phyloP scores from a whole-genome alignment of 2,797 vertebrate genomes.

The Molossus molossus region DNA sequence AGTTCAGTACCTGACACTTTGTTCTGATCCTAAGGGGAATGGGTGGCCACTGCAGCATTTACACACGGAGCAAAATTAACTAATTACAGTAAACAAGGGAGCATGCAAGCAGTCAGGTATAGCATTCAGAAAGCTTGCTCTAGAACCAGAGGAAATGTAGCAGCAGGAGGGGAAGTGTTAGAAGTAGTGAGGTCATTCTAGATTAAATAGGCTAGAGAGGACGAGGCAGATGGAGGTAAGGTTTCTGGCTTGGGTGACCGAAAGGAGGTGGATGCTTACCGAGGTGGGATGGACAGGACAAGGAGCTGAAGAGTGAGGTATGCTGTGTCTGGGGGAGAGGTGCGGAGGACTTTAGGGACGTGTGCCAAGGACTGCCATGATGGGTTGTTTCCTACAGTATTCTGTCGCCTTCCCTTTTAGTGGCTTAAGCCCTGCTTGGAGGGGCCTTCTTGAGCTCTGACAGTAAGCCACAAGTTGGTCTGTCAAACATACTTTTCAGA shows the following conservation, averaged over 20 bases:
- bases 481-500: slow-evolving; percentile 15
- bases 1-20: slow-evolving; percentile 8
- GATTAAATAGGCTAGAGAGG: background rate
- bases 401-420: slow-evolving; percentile 6
- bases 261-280: background rate
- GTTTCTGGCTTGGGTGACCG: slow-evolving; percentile 14
- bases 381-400: background rate
- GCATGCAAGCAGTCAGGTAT: background rate
- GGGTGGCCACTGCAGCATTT: slow-evolving; percentile 5
- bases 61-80: background rate
- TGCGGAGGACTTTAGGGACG: background rate
- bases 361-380: background rate
- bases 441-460: background rate
- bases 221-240: background rate
- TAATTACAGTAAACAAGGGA: background rate
- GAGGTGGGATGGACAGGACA: background rate
- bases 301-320: background rate
- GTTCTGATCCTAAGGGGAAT: background rate
- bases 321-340: background rate
- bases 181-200: background rate
- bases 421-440: slow-evolving; percentile 29
- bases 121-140: slow-evolving; percentile 5
- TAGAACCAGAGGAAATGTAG: background rate
- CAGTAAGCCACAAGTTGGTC: background rate
- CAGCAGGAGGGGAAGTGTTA: background rate